A percentile compares a stretch with the other conserved stretches of the same genome.
phyloP scores from a whole-genome alignment of 2,113 vertebrate species.

The Nycticorax nycticorax region DNA sequence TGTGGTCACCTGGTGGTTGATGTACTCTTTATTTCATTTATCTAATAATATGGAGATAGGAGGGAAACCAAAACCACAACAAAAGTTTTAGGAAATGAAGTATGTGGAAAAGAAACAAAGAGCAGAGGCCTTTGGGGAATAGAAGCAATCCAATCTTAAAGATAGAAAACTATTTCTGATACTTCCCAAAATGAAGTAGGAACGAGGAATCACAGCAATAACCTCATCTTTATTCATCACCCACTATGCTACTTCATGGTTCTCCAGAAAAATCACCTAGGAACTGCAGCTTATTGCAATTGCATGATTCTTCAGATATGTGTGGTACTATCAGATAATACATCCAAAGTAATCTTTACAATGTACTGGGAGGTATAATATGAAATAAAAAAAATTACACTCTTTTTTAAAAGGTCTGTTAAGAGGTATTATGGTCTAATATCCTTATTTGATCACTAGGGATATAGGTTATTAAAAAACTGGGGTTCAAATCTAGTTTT shows the following conservation, averaged over 20 bases:
- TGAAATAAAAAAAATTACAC: not conserved
- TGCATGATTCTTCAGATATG: not conserved
- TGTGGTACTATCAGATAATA: not conserved
- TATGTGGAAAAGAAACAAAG: not conserved
- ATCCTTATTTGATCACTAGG: not conserved
- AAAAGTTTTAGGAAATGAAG: not conserved
- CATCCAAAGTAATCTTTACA: not conserved
- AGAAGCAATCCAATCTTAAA: slow-evolving; percentile 4
- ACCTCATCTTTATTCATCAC: slow-evolving; percentile 8
- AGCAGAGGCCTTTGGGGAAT: not conserved
- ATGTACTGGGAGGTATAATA: not conserved
- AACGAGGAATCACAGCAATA: not conserved
- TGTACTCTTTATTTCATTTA: not conserved
- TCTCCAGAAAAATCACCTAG: not conserved
- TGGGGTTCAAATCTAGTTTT: not conserved
- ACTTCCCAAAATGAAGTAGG: not conserved
- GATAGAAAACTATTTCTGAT: not conserved
- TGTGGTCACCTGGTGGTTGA: not conserved
- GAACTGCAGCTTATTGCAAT: not conserved
- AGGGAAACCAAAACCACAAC: not conserved
- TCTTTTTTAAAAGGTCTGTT: not conserved
- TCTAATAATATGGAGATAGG: not conserved
- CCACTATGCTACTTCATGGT: not conserved
- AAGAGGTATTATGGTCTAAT: not conserved
- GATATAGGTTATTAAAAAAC: not conserved